Conservation (phyloP, 2,888 invertebrate species). For the Leucoma salicis region DNA sequence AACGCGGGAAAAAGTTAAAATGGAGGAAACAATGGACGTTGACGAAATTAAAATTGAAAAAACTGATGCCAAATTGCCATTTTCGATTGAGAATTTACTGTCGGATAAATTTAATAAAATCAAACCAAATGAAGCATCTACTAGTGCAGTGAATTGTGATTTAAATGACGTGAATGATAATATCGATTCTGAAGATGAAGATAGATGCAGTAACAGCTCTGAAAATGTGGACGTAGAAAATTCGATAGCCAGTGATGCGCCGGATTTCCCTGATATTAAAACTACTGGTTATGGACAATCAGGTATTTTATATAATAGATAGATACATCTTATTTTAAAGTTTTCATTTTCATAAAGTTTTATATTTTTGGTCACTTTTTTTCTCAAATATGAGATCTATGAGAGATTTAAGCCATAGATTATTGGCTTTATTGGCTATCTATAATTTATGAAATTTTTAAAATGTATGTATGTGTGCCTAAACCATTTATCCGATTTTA, state of each 20-base stretch:
- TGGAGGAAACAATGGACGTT: constrained; percentile 44
- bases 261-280: constrained; percentile 53
- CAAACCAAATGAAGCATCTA: constrained; percentile 28
- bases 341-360: too few relatives aligned
- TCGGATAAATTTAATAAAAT: constrained; percentile 58
- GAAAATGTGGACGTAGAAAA: constrained; percentile 71
- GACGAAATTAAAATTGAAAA: constrained; percentile 54
- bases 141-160: constrained; percentile 33
- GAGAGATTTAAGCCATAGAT: too few relatives aligned
- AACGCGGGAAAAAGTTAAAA: constrained; percentile 13
- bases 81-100: constrained; percentile 70
- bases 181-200: constrained; percentile 56
- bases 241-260: constrained; percentile 53
- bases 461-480: too few relatives aligned
- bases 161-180: constrained; percentile 41
- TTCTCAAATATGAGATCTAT: too few relatives aligned
- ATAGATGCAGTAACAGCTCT: constrained; percentile 53
- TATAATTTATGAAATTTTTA: too few relatives aligned
- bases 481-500: too few relatives aligned
- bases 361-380: too few relatives aligned
- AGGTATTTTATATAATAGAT: constrained; percentile 41
- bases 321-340: too few relatives aligned
- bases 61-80: constrained; percentile 58
- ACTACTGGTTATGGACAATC: constrained; percentile 64
- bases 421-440: too few relatives aligned